Evolutionary conservation across 2,113 vertebrate species (phyloP), one percentile per base, ranked within the genome.

Genomic region (Callionymus lyra): DNA sequence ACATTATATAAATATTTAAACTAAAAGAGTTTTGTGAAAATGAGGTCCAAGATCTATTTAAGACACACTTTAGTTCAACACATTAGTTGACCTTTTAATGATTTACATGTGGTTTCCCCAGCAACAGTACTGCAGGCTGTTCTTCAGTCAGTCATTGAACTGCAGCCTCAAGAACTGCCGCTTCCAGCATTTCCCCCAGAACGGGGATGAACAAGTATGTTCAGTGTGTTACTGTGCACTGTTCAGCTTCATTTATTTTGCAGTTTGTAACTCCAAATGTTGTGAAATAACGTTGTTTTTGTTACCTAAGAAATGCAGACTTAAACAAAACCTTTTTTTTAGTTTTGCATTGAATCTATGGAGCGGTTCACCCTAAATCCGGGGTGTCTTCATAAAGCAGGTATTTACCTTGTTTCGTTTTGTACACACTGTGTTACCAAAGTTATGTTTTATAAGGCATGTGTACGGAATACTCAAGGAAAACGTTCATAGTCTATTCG

Each of bases 151-250:
- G 9, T 66, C 84, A 11, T 63, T 76, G 59, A 77, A 78, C 16
- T 97, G 93, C 68, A 41, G 57, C 6, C 84, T 81, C 74, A 45
- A 62, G 47, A 50, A 52, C 1, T 97, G 94, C 59, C 69, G 84
- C 56, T 96, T 83, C 75, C 56, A 47, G 14, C 93, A 98, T 33
- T 68, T 89, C 17, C 90, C 86, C 38, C 40, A 67, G 41, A 63
- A 85, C 41, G 83, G 81, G 0, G 85, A 95, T 65, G 92, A 95
- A 72, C 92, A 90, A 91, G 94, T 97, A 85, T 62, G n/a, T 6
- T 15, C 9, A 14, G 2, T 15, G 19, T 2, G 3, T 10, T 14
- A 39, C 2, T 5, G 0, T 44, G 32, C 2, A 11, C 2, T 8
- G 1, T 18, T 27, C 6, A 19, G 21, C 10, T 27, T 4, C 14